phyloP scores from a whole-genome alignment of 2,888 invertebrate species.

The Achlya flavicornis region DNA sequence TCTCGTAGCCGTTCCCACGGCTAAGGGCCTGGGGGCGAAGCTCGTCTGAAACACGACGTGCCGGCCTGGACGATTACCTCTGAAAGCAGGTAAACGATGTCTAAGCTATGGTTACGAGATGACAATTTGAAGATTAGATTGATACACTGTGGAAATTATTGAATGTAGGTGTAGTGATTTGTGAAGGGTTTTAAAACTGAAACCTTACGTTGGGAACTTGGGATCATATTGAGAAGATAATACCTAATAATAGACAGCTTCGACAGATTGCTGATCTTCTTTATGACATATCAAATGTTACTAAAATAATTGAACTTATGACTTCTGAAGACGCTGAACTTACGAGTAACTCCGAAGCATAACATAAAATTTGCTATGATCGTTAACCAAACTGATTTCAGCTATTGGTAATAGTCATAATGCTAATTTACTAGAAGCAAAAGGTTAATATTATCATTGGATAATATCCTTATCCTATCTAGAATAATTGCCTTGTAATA shows the following conservation, averaged over 20 bases:
- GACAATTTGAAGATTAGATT: conserved; percentile 39
- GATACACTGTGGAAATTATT: conserved; percentile 9
- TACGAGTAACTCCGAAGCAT: no score
- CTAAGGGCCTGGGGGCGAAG: conserved; percentile 44
- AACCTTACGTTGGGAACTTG: background rate
- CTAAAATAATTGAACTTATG: no score
- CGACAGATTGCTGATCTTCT: no score
- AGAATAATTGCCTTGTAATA: no score
- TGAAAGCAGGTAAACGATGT: conserved; percentile 39
- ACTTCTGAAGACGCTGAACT: no score
- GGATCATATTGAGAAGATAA: background rate
- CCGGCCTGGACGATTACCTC: conserved; percentile 38
- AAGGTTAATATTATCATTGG: no score
- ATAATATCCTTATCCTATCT: no score
- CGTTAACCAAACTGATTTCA: no score
- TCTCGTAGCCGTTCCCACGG: conserved; percentile 47
- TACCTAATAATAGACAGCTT: background rate
- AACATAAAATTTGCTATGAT: no score
- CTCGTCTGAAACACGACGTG: conserved; percentile 40
- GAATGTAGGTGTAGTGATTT: conserved; percentile 8
- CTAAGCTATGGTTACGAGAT: conserved; percentile 46
- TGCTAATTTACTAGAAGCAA: no score
- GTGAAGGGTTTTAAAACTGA: background rate
- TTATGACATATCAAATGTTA: no score
- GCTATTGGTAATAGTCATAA: no score